Conservation (phyloP, 1,140 invertebrate genomes). For the Protaetia brevitarsis region DNA sequence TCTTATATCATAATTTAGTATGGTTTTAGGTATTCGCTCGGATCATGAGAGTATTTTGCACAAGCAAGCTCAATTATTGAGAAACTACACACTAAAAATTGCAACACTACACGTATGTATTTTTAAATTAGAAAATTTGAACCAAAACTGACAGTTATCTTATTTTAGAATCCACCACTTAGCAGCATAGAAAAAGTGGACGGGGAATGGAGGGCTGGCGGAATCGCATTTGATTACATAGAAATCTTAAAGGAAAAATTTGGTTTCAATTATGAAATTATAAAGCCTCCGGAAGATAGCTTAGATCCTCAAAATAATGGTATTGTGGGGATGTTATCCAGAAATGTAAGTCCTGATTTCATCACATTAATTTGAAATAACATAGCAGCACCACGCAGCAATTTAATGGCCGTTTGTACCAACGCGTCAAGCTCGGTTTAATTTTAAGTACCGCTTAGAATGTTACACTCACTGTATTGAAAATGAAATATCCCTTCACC, state of each 20-base stretch:
- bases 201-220: constrained; percentile 57
- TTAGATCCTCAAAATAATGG: constrained; percentile 57
- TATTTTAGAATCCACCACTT: constrained; percentile 26
- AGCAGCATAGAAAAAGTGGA: constrained; percentile 53
- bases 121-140: neutral
- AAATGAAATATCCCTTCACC: too few relatives aligned
- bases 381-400: too few relatives aligned
- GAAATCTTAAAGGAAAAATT: constrained; percentile 64
- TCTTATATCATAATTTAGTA: too few relatives aligned
- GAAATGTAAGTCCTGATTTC: constrained; percentile 58
- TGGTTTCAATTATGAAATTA: constrained; percentile 69
- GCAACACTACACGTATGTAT: constrained; percentile 20
- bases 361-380: too few relatives aligned
- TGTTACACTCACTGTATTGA: too few relatives aligned
- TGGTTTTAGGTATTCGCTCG: neutral
- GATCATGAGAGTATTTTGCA: neutral
- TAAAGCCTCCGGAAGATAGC: constrained; percentile 57
- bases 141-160: too few relatives aligned
- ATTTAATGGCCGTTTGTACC: too few relatives aligned
- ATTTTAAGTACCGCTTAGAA: too few relatives aligned
- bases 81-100: constrained; percentile 18
- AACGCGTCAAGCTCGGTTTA: too few relatives aligned
- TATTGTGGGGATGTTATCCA: constrained; percentile 58
- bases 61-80: neutral
- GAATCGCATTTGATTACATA: constrained; percentile 70